A percentile compares a stretch with the other conserved stretches of the same genome.
phyloP scores from a whole-genome alignment of 2,113 vertebrate genomes.

The Octodon degus region DNA sequence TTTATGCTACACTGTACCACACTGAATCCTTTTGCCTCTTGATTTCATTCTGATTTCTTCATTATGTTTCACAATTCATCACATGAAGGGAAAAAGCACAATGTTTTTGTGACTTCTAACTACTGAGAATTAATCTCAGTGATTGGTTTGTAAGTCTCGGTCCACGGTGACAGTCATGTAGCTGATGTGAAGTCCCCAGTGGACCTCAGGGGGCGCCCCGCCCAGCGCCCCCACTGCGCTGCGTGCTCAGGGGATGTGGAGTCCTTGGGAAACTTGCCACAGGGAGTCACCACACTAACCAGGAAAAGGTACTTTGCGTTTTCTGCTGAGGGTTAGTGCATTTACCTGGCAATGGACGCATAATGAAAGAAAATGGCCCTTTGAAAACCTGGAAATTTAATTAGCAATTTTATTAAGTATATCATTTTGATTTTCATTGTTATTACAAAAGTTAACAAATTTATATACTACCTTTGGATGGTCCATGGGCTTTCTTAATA shows the following conservation, averaged over 20 bases:
- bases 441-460: constrained; percentile 41
- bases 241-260: accelerated
- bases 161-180: too few species aligned
- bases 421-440: constrained; percentile 42
- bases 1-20: not conserved
- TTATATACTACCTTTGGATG: constrained; percentile 19
- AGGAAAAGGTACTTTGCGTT: not conserved
- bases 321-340: not conserved
- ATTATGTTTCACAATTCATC: not conserved
- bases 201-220: too few species aligned
- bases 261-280: not conserved
- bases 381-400: constrained; percentile 42
- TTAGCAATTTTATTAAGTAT: constrained; percentile 52
- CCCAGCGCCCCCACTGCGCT: too few species aligned
- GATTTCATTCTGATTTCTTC: not conserved
- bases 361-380: constrained; percentile 27
- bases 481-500: constrained; percentile 57
- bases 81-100: not conserved
- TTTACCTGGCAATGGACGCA: not conserved
- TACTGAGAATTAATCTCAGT: not conserved
- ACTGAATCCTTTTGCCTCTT: not conserved
- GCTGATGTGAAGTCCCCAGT: not conserved
- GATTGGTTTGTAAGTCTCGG: not conserved
- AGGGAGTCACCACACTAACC: not conserved
- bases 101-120: not conserved